A percentile compares a stretch with the other conserved stretches of the same genome.
Evolutionary conservation across 2,797 vertebrate genomes (phyloP).

Genomic region (Hozukius guyotensis): DNA sequence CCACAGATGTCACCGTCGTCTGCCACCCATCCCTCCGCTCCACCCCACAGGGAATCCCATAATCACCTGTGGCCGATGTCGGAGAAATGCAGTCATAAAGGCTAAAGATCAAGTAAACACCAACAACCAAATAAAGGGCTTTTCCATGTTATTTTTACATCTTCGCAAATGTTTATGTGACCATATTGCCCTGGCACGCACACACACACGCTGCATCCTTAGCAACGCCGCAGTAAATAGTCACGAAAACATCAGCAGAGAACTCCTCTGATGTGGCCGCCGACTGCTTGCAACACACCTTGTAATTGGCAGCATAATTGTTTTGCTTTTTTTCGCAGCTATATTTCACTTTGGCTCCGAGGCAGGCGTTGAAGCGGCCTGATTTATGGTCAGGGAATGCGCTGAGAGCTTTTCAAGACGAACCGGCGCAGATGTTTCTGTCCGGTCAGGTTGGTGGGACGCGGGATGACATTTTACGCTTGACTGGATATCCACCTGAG

Average conservation of each 20-base stretch:
- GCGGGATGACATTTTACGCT: neutral
- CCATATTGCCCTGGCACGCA: conserved; percentile 45
- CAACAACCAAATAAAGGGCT: conserved; percentile 60
- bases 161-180: conserved; percentile 61
- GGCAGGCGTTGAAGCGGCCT: conserved; percentile 44
- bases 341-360: conserved; percentile 61
- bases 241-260: conserved; percentile 49
- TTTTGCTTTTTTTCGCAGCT: conserved; percentile 67
- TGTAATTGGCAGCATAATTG: conserved; percentile 74
- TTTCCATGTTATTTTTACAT: conserved; percentile 72
- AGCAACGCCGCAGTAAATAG: conserved; percentile 71
- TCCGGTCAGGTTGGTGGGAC: neutral
- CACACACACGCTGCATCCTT: conserved; percentile 56
- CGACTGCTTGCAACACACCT: conserved; percentile 68
- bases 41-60: conserved; percentile 56
- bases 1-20: conserved; percentile 49
- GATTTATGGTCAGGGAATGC: conserved; percentile 61
- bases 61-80: conserved; percentile 60
- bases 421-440: conserved; percentile 50
- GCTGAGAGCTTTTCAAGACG: conserved; percentile 66
- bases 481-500: conserved; percentile 40
- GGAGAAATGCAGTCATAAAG: conserved; percentile 61
- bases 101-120: conserved; percentile 56
- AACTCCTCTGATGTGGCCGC: conserved; percentile 60
- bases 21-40: conserved; percentile 25